These are phyloP conservation scores for Chloropsis cyanopogon DNA, from an alignment of 2,113 vertebrate genomes.

Conservation along the genomic window DNA sequence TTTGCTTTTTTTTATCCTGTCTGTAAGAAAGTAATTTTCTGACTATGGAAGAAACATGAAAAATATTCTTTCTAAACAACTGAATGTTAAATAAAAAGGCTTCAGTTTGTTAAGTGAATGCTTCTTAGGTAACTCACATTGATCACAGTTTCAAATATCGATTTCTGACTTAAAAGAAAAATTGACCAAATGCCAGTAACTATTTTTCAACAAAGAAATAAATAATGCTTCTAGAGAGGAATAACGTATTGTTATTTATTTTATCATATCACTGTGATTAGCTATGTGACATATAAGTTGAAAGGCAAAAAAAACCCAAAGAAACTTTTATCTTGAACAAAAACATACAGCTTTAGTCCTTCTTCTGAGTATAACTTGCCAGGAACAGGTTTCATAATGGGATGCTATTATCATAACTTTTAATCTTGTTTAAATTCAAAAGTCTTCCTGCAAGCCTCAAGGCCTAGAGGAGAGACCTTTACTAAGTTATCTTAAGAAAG, in stretches of 20 bases:
- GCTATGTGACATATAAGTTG: not conserved
- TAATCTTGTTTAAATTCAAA: slow-evolving; percentile 70
- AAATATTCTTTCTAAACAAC: not conserved
- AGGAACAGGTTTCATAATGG: slow-evolving; percentile 47
- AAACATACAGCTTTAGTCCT: slow-evolving; percentile 9
- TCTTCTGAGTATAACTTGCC: slow-evolving; percentile 23
- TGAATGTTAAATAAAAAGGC: not conserved
- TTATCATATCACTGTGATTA: not conserved
- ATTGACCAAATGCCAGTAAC: not conserved
- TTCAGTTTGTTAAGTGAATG: not conserved
- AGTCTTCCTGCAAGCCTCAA: slow-evolving; percentile 46
- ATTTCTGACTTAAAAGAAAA: not conserved
- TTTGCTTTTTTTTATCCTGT: not conserved
- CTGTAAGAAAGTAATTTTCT: not conserved
- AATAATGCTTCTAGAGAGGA: not conserved
- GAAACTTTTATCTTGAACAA: not conserved
- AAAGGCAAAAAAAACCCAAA: not conserved
- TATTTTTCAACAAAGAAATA: not conserved
- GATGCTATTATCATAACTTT: slow-evolving; percentile 65
- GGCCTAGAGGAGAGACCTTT: slow-evolving; percentile 39
- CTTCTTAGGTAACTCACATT: not conserved
- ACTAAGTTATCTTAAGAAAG: slow-evolving; percentile 60
- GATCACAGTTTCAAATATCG: not conserved
- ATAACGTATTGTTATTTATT: not conserved
- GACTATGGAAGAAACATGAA: not conserved